Conservation (phyloP, 2,113 vertebrate genomes). For the Vulpes ferrilata region DNA sequence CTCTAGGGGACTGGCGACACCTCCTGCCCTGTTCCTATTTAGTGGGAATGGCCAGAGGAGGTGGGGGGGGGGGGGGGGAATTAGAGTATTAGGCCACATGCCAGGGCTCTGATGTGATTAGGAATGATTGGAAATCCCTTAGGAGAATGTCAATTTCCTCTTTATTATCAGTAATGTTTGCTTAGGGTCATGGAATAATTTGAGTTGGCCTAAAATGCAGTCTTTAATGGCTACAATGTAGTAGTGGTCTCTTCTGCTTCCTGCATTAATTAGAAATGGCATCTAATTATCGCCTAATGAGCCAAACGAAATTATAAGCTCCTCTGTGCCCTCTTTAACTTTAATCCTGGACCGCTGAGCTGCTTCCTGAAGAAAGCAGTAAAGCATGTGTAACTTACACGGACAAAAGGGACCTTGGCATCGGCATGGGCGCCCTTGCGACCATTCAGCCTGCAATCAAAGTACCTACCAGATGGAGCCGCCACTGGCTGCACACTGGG, state of each 20-base stretch:
- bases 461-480: background rate
- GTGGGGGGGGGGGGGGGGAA: background rate
- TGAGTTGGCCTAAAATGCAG: conserved; percentile 49
- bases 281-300: conserved; percentile 61
- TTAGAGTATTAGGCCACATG: background rate
- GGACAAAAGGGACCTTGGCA: background rate
- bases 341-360: background rate
- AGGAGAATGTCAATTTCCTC: conserved; percentile 53
- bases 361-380: background rate
- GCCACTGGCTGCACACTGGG: background rate
- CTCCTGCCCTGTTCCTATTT: background rate
- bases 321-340: background rate
- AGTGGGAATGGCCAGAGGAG: background rate
- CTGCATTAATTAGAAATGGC: background rate
- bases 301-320: conserved; percentile 43
- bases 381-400: background rate
- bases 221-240: conserved; percentile 10
- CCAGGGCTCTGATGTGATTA: conserved; percentile 22
- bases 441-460: background rate
- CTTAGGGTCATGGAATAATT: conserved; percentile 57
- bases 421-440: background rate
- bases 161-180: conserved; percentile 62
- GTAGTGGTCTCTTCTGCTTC: background rate
- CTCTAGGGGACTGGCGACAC: background rate
- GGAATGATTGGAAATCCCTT: background rate